phyloP scores from a whole-genome alignment of 2,113 vertebrate genomes.

The Boleophthalmus pectinirostris region DNA sequence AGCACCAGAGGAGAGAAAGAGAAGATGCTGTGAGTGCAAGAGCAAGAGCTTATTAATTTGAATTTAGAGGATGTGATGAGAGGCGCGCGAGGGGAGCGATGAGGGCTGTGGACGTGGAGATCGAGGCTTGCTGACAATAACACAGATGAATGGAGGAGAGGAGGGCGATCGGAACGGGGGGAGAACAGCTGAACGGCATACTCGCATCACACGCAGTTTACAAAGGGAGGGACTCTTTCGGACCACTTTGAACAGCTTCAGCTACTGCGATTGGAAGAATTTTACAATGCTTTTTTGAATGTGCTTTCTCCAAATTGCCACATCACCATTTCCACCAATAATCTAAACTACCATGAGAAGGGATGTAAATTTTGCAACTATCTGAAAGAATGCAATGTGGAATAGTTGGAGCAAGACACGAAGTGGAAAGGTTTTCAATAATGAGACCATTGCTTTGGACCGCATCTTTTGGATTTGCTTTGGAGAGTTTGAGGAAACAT shows the following conservation, averaged over 20 bases:
- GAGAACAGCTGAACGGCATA: constrained; percentile 31
- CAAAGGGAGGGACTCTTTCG: constrained; percentile 17
- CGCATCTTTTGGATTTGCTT: neutral
- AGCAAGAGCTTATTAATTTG: constrained; percentile 58
- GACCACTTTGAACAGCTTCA: constrained; percentile 36
- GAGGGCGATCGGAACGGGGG: constrained; percentile 6
- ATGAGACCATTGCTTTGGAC: neutral
- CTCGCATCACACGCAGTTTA: constrained; percentile 15
- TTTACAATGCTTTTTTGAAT: constrained; percentile 2
- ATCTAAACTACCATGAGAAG: constrained; percentile 1
- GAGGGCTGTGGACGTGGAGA: constrained; percentile 1
- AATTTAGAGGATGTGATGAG: constrained; percentile 54
- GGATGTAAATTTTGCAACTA: constrained; percentile 17
- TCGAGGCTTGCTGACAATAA: neutral
- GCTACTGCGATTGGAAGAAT: constrained; percentile 16
- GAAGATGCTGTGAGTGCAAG: constrained; percentile 48
- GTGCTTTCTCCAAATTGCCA: neutral
- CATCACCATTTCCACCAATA: neutral
- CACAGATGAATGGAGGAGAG: constrained; percentile 9
- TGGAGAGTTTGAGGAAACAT: neutral
- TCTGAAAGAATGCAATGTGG: neutral
- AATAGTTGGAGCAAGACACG: neutral
- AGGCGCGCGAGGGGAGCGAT: constrained; percentile 17
- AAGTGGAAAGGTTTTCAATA: constrained; percentile 5
- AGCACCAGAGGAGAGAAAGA: constrained; percentile 17